Conservation (phyloP, 2,113 vertebrate genomes). For the Quiscalus mexicanus region DNA sequence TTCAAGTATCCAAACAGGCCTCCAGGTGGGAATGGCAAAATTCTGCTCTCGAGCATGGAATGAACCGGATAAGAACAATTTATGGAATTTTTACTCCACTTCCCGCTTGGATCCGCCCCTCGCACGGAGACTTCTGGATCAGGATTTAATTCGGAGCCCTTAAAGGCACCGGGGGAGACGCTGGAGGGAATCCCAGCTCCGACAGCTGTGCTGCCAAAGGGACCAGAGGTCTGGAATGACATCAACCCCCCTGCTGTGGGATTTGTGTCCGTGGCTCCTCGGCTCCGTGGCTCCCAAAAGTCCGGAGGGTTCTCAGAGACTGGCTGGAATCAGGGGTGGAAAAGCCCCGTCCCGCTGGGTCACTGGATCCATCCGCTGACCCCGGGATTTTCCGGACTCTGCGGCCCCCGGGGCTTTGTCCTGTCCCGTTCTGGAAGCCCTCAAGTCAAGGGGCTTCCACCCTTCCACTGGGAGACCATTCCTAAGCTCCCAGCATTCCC, state of each 20-base stretch:
- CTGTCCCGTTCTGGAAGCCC: not conserved
- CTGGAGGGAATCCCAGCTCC: constrained; percentile 50
- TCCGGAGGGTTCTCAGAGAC: not conserved
- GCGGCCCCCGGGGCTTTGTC: not conserved
- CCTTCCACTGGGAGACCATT: not conserved
- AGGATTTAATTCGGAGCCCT: not conserved
- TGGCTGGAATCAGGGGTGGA: not conserved
- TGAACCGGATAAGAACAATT: not conserved
- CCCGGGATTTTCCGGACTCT: not conserved
- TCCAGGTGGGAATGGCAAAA: not conserved
- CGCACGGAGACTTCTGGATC: not conserved
- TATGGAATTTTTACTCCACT: not conserved
- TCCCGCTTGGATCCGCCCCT: not conserved
- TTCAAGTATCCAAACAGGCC: accelerated
- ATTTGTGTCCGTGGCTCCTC: not conserved
- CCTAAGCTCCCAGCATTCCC: not conserved
- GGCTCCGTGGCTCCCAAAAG: not conserved
- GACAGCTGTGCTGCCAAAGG: not conserved
- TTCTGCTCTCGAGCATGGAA: accelerated
- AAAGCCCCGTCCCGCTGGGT: not conserved
- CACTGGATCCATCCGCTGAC: not conserved
- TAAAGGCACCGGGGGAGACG: not conserved
- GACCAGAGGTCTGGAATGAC: constrained; percentile 6
- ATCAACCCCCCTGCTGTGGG: not conserved
- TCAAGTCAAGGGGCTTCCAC: not conserved